A percentile compares a stretch with the other conserved stretches of the same genome.
phyloP scores from a whole-genome alignment of 2,113 vertebrate genomes.

The Podiceps cristatus region DNA sequence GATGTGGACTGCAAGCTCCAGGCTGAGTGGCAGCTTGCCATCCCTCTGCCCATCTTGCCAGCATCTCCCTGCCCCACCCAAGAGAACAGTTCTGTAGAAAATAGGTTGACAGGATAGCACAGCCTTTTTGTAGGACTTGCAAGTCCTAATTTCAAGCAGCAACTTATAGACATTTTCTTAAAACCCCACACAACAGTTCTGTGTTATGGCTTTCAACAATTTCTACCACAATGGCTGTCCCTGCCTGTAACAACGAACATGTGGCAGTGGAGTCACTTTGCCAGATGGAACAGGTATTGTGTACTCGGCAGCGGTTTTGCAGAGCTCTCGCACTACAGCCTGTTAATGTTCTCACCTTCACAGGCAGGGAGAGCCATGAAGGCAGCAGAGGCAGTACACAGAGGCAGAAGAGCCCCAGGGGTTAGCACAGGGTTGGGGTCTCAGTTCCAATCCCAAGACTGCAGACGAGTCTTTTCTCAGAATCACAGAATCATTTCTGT shows the following conservation, averaged over 20 bases:
- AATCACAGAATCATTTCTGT: too few species aligned
- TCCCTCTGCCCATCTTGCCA: slow-evolving; percentile 65
- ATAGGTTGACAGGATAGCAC: slow-evolving; percentile 6
- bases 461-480: neutral
- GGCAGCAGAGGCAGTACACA: neutral
- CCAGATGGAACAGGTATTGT: accelerated
- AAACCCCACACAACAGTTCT: neutral
- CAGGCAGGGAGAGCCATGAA: neutral
- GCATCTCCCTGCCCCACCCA: slow-evolving; percentile 44
- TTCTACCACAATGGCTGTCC: neutral
- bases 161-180: neutral
- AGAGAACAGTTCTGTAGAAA: slow-evolving; percentile 32
- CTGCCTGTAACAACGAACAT: neutral
- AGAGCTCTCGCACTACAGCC: neutral
- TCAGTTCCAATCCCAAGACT: neutral
- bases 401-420: neutral
- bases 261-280: neutral
- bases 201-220: neutral
- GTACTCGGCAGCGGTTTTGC: neutral
- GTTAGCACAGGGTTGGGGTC: neutral
- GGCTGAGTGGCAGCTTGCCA: slow-evolving; percentile 70
- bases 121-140: too few species aligned
- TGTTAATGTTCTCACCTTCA: neutral
- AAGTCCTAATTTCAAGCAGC: neutral
- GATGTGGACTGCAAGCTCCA: slow-evolving; percentile 8